Conservation (phyloP, 2,113 vertebrate species). For the Cebus imitator region DNA sequence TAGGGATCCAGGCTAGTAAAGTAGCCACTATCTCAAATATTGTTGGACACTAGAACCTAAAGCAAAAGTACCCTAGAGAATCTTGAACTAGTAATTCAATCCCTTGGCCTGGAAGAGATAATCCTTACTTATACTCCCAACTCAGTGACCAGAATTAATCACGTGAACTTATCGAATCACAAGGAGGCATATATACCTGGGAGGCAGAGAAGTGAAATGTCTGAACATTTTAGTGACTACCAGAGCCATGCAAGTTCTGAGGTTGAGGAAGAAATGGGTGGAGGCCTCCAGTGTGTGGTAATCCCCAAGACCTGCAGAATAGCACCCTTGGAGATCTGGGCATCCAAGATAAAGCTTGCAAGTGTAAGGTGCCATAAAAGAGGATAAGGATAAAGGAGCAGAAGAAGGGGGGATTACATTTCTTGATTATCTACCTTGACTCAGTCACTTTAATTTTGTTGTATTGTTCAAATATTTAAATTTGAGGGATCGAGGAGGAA, state of each 20-base stretch:
- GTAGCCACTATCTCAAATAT: background rate
- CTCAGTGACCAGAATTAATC: background rate
- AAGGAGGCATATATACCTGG: background rate
- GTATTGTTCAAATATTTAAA: background rate
- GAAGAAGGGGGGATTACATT: background rate
- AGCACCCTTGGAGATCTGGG: background rate
- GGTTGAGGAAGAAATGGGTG: background rate
- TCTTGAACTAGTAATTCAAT: background rate
- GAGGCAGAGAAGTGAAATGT: background rate
- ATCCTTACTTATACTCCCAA: background rate
- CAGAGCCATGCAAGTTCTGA: background rate
- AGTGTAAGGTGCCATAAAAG: background rate
- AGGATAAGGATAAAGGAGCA: background rate
- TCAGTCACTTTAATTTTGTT: background rate
- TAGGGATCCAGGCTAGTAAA: background rate
- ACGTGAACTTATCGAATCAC: background rate
- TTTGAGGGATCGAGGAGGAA: background rate
- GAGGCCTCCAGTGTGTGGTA: background rate
- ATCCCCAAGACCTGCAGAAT: fast-evolving
- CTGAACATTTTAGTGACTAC: background rate
- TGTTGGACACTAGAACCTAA: background rate
- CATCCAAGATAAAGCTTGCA: background rate
- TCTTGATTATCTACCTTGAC: background rate
- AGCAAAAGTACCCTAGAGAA: background rate
- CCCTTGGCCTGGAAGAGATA: background rate